These are phyloP conservation scores for Epizoanthus ramosus DNA, from an alignment of 92 coral and sea anemone genomes.

Conservation along the genomic window DNA sequence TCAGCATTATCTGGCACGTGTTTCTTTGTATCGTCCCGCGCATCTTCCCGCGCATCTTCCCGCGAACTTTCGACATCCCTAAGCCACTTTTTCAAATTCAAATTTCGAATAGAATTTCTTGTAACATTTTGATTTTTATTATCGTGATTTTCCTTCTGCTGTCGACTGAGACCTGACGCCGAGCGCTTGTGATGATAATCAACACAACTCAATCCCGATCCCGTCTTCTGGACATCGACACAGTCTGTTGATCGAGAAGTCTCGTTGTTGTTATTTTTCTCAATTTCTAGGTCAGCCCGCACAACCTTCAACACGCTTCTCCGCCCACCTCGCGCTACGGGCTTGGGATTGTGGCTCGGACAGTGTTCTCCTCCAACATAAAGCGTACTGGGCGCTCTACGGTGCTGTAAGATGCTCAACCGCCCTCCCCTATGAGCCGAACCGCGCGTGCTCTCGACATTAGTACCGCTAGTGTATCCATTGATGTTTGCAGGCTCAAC, in stretches of 20 bases:
- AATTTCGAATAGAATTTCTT: constrained; percentile 28
- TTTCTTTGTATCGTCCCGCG: background rate
- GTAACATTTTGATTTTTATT: background rate
- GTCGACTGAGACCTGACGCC: background rate
- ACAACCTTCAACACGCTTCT: too few species aligned
- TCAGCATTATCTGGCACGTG: background rate
- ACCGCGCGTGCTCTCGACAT: background rate
- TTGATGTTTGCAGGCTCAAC: constrained; percentile 14
- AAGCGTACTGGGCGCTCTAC: constrained; percentile 43
- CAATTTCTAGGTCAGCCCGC: too few species aligned
- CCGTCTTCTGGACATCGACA: too few species aligned
- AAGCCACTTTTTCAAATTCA: constrained; percentile 54
- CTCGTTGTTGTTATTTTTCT: too few species aligned
- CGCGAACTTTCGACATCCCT: constrained; percentile 3
- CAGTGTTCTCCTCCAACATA: constrained; percentile 27
- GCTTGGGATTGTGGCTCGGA: background rate
- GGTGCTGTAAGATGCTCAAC: constrained; percentile 42
- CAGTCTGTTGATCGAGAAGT: too few species aligned
- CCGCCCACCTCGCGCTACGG: background rate
- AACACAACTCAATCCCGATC: too few species aligned
- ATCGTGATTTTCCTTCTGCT: background rate
- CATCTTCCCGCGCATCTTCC: background rate
- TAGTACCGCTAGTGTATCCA: background rate
- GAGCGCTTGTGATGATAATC: background rate
- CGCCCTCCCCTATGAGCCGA: constrained; percentile 48